These are phyloP conservation scores for Chaetorhynchus papuensis DNA, from an alignment of 2,113 vertebrate species.

Conservation along the genomic window DNA sequence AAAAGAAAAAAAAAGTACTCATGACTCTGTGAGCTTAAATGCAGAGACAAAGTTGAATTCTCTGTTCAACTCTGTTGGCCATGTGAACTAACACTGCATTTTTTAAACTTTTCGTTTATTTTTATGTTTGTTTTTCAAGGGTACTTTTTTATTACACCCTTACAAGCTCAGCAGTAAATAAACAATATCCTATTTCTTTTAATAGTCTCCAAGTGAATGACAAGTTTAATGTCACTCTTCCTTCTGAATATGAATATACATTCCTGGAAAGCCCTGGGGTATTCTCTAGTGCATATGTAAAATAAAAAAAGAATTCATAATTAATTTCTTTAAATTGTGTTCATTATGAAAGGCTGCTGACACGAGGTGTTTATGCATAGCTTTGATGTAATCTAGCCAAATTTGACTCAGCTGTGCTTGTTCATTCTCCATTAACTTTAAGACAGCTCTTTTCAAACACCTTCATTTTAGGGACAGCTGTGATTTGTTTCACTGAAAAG, in stretches of 20 bases:
- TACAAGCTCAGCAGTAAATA: neutral
- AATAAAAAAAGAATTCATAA: neutral
- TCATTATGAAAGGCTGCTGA: constrained; percentile 6
- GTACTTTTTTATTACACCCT: neutral
- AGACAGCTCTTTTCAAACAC: neutral
- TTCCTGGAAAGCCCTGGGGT: neutral
- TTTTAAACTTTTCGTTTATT: neutral
- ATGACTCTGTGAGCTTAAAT: neutral
- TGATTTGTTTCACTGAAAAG: constrained; percentile 11
- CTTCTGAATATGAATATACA: neutral
- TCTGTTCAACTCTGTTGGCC: neutral
- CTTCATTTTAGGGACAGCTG: neutral
- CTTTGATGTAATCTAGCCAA: neutral
- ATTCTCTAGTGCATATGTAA: neutral
- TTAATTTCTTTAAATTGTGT: neutral
- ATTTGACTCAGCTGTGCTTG: neutral
- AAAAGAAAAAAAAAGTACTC: neutral
- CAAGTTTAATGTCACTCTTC: neutral
- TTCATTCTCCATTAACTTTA: neutral
- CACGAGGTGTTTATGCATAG: neutral
- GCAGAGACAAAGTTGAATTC: neutral
- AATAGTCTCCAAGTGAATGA: neutral
- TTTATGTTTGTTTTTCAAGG: neutral
- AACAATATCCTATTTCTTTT: neutral
- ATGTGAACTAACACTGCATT: neutral